phyloP scores from a whole-genome alignment of 2,888 invertebrate genomes.

The Slavum lentiscoides region DNA sequence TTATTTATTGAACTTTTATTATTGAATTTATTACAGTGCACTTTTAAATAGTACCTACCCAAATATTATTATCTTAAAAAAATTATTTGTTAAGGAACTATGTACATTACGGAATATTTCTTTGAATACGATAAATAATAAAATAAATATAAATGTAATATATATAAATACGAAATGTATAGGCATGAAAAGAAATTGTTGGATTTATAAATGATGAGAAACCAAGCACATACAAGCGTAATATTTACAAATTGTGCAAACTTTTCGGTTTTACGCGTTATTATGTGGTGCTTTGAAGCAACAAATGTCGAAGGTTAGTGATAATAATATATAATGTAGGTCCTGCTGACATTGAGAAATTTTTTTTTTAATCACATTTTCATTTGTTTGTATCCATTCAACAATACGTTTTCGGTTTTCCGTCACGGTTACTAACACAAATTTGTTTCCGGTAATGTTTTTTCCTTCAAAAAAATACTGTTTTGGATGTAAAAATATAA shows the following conservation, averaged over 20 bases:
- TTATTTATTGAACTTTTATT: too few species aligned
- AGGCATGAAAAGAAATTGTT: neutral
- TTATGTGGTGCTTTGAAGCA: slow-evolving; percentile 34
- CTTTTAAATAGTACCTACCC: too few species aligned
- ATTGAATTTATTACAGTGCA: too few species aligned
- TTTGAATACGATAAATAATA: too few species aligned
- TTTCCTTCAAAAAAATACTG: slow-evolving; percentile 28
- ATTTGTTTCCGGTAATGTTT: slow-evolving; percentile 45
- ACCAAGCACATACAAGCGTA: neutral
- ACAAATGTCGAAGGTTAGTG: slow-evolving; percentile 34
- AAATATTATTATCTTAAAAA: too few species aligned
- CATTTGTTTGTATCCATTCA: slow-evolving; percentile 34
- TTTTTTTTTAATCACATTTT: slow-evolving; percentile 42
- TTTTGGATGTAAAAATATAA: slow-evolving; percentile 20
- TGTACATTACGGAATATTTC: too few species aligned
- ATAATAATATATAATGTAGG: slow-evolving; percentile 35
- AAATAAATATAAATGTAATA: too few species aligned
- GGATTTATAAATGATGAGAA: neutral
- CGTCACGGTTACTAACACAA: slow-evolving; percentile 47
- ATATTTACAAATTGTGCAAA: neutral
- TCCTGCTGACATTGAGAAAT: slow-evolving; percentile 53
- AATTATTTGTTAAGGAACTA: too few species aligned
- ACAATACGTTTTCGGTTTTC: slow-evolving; percentile 39
- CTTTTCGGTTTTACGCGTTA: slow-evolving; percentile 4
- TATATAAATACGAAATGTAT: neutral